A percentile compares a stretch with the other conserved stretches of the same genome.
phyloP scores from a whole-genome alignment of 2,888 invertebrate species.

The Oxyteleia sp. region DNA sequence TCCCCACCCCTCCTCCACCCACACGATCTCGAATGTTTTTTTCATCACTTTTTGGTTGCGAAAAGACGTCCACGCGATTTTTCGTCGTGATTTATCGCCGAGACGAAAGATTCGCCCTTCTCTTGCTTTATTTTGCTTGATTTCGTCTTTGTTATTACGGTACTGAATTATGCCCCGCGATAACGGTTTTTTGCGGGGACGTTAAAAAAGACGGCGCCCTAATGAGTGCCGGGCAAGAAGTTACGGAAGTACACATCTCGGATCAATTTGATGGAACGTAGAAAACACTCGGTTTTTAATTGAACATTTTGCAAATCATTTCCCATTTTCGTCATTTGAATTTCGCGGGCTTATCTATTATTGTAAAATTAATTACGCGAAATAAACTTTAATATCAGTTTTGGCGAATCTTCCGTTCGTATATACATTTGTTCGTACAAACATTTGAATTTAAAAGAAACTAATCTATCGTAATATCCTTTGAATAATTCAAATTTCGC shows the following conservation, averaged over 20 bases:
- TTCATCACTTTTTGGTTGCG: conserved; percentile 55
- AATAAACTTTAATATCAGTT: too few species aligned
- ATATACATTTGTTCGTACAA: too few species aligned
- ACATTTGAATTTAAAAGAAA: too few species aligned
- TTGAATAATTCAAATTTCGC: too few species aligned
- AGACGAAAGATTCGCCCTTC: conserved; percentile 64
- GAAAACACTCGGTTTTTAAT: too few species aligned
- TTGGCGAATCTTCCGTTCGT: too few species aligned
- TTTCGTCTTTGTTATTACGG: conserved; percentile 71
- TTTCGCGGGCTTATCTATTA: too few species aligned
- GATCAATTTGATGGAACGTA: conserved; percentile 49
- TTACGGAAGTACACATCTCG: conserved; percentile 67
- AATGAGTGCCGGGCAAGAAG: conserved; percentile 54
- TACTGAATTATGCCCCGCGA: conserved; percentile 60
- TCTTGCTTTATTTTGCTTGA: conserved; percentile 58
- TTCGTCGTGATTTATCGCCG: conserved; percentile 68
- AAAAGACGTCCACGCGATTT: conserved; percentile 64
- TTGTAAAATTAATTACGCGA: too few species aligned
- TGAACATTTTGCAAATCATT: too few species aligned
- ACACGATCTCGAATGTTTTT: conserved; percentile 36
- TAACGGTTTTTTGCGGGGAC: conserved; percentile 60
- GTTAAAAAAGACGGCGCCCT: conserved; percentile 58
- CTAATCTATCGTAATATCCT: too few species aligned
- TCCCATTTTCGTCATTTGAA: too few species aligned
- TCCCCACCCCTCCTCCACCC: conserved; percentile 37